Percentiles rank a stretch among this genome's conserved stretches.
phyloP scores from a whole-genome alignment of 2,797 vertebrate genomes.

The Phalloptychus januarius region DNA sequence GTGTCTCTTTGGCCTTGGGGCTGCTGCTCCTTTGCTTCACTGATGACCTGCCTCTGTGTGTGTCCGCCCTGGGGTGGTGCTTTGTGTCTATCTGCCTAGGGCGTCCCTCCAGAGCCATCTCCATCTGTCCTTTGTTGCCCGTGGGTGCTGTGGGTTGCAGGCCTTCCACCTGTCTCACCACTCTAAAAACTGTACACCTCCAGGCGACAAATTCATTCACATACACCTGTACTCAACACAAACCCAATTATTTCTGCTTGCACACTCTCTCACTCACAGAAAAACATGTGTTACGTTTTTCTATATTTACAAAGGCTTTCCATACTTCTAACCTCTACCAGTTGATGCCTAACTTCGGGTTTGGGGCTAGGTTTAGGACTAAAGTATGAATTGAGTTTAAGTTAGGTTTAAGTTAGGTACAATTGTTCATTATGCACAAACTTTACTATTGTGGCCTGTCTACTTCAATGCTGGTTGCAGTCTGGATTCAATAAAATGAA shows the following conservation, averaged over 20 bases:
- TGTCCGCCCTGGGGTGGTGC: not conserved
- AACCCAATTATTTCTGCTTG: not conserved
- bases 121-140: not conserved
- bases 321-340: too few relatives aligned
- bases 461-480: not conserved
- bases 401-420: too few relatives aligned
- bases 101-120: not conserved
- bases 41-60: not conserved
- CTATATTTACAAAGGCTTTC: too few relatives aligned
- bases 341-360: too few relatives aligned
- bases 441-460: not conserved
- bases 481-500: not conserved
- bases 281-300: not conserved
- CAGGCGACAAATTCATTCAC: not conserved
- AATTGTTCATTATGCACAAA: too few relatives aligned
- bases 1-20: not conserved
- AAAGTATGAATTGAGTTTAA: too few relatives aligned
- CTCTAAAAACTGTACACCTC: not conserved
- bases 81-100: not conserved
- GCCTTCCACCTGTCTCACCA: not conserved
- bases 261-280: too few relatives aligned
- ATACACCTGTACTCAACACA: not conserved
- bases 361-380: too few relatives aligned
- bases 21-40: not conserved
- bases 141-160: not conserved